A percentile compares a stretch with the other conserved stretches of the same genome.
These are phyloP conservation scores for Triplophysa dalaica DNA, from an alignment of 2,113 vertebrate genomes.

Conservation along the genomic window DNA sequence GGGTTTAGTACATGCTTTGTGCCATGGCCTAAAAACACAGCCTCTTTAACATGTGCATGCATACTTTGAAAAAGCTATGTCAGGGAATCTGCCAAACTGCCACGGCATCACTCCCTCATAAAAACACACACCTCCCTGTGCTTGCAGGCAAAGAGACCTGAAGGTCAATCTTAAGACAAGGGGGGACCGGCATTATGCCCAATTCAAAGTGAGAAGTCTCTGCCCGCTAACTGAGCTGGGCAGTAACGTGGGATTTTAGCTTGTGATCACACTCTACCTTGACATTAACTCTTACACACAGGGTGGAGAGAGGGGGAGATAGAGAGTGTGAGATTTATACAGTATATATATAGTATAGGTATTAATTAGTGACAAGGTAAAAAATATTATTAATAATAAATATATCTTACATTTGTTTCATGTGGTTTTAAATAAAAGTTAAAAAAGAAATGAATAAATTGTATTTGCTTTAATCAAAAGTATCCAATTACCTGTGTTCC, in stretches of 20 bases:
- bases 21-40: slow-evolving; percentile 3
- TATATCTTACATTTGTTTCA: too few relatives aligned
- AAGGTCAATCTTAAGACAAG: slow-evolving; percentile 59
- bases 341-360: too few relatives aligned
- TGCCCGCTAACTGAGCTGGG: slow-evolving; percentile 50
- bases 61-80: slow-evolving; percentile 22
- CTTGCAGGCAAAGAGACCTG: slow-evolving; percentile 44
- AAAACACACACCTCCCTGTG: slow-evolving; percentile 8
- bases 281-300: slow-evolving; percentile 29
- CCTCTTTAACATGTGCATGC: slow-evolving; percentile 19
- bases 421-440: too few relatives aligned
- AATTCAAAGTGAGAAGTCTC: slow-evolving; percentile 17
- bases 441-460: too few relatives aligned
- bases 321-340: slow-evolving; percentile 1
- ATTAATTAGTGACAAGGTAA: too few relatives aligned
- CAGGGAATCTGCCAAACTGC: slow-evolving; percentile 38
- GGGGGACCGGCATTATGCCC: slow-evolving; percentile 52
- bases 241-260: slow-evolving; percentile 55
- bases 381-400: too few relatives aligned
- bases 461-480: too few relatives aligned
- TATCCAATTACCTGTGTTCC: too few relatives aligned
- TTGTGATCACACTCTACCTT: slow-evolving; percentile 54
- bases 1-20: slow-evolving; percentile 32
- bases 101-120: slow-evolving; percentile 18
- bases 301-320: not conserved